Base-by-base conservation (phyloP, 1,140 invertebrate species). In the Prorops nasuta region DNA sequence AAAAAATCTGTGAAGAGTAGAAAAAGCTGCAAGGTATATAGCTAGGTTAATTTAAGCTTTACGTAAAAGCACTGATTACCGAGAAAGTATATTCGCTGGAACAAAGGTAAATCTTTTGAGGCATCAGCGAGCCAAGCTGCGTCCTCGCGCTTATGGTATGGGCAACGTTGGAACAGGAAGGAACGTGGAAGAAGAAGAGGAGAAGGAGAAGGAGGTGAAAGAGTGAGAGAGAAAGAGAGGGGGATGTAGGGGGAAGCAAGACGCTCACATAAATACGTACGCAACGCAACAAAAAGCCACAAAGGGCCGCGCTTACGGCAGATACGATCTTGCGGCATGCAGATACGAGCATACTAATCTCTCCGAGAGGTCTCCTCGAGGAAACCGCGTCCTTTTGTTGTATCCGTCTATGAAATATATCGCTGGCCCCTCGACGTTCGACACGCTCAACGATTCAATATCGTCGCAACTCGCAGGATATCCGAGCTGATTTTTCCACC, bases 301-400 rank as follows among this genome's bases (percentile, higher is more conserved):
- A 70, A 75, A 74, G 69, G 65, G 45, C 69, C 66, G 64, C 68
- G 59, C 65, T 69, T 61, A 58, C 62, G 53, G 63, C 56, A 72
- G 72, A 77, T 77, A 77, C 68, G 67, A 77, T 77, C 72, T 73
- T 60, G 63, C 64, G 67, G 71, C 66, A 69, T 72, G 71, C 71
- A 72, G 70, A 75, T 75, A 69, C 71, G 69, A 71, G 72, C 64
- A 74, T 75, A 74, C 69, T 72, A 71, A 73, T 74, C 67, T 72
- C 52, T 54, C 51, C 28, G 38, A 44, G 52, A 41, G 38, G 34
- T 49, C 49, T 54, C 52, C 49, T 44, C 39, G 40, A 52, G 59
- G 40, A 62, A 55, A 62, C 49, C 46, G 40, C 49, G 43, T 54
- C 44, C 49, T 58, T 61, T 56, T 61, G 55, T 64, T 52, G 36